phyloP scores from a whole-genome alignment of 1,140 invertebrate genomes.

The Ceratina calcarata region DNA sequence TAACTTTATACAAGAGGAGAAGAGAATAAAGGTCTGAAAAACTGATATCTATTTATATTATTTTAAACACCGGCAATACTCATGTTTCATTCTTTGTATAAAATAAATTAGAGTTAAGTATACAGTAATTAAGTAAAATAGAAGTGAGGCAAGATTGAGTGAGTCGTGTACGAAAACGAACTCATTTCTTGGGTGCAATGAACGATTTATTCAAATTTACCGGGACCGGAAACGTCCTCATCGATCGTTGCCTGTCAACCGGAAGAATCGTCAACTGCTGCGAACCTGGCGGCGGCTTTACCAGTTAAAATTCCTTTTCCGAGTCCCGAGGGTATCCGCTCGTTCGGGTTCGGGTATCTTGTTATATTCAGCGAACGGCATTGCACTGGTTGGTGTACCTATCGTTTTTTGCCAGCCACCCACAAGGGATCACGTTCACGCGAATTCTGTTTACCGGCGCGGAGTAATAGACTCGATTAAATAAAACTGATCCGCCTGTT shows the following conservation, averaged over 20 bases:
- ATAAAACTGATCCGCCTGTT: neutral
- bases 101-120: too few relatives aligned
- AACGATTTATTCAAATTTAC: constrained; percentile 41
- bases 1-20: constrained; percentile 32
- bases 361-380: constrained; percentile 62
- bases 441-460: constrained; percentile 38
- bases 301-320: constrained; percentile 60
- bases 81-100: too few relatives aligned
- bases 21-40: constrained; percentile 25
- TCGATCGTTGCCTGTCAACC: constrained; percentile 40
- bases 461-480: neutral
- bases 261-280: constrained; percentile 35
- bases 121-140: too few relatives aligned
- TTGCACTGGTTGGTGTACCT: constrained; percentile 29
- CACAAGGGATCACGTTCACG: constrained; percentile 41
- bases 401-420: constrained; percentile 43
- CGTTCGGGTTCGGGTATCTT: constrained; percentile 25
- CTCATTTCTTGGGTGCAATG: too few relatives aligned
- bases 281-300: constrained; percentile 58
- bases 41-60: too few relatives aligned
- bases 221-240: constrained; percentile 29
- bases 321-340: constrained; percentile 42
- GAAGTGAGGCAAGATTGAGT: too few relatives aligned
- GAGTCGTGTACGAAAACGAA: too few relatives aligned
- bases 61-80: too few relatives aligned